Evolutionary conservation across 2,888 invertebrate genomes (phyloP).

Genomic region (Allolobophora icterica): DNA sequence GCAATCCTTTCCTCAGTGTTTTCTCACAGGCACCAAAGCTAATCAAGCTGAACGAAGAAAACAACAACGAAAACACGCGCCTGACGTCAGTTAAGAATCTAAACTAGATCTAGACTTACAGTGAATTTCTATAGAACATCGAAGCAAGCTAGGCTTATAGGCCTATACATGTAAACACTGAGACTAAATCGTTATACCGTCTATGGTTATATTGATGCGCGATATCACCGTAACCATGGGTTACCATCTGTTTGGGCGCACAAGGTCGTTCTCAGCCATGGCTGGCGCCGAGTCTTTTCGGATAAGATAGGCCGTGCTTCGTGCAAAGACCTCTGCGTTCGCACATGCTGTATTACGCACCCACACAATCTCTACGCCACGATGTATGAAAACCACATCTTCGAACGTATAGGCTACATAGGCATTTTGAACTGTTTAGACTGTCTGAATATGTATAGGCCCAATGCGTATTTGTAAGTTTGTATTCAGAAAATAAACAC

Average conservation of each 20-base stretch:
- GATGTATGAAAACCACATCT: not conserved
- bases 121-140: not conserved
- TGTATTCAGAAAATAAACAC: too few relatives aligned
- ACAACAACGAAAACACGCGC: not conserved
- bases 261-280: conserved; percentile 8
- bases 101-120: not conserved
- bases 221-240: not conserved
- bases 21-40: not conserved
- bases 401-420: too few relatives aligned
- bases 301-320: not conserved
- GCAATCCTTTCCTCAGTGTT: not conserved
- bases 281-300: not conserved
- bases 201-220: not conserved
- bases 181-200: not conserved
- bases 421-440: not conserved
- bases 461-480: not conserved
- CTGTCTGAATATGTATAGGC: not conserved
- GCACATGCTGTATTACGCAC: too few relatives aligned
- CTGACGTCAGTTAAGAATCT: not conserved
- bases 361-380: not conserved
- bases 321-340: not conserved
- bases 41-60: not conserved
- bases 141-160: not conserved
- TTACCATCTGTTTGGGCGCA: not conserved
- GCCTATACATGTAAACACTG: not conserved